Conservation (phyloP, 2,113 vertebrate genomes). For the Nothocercus julius region DNA sequence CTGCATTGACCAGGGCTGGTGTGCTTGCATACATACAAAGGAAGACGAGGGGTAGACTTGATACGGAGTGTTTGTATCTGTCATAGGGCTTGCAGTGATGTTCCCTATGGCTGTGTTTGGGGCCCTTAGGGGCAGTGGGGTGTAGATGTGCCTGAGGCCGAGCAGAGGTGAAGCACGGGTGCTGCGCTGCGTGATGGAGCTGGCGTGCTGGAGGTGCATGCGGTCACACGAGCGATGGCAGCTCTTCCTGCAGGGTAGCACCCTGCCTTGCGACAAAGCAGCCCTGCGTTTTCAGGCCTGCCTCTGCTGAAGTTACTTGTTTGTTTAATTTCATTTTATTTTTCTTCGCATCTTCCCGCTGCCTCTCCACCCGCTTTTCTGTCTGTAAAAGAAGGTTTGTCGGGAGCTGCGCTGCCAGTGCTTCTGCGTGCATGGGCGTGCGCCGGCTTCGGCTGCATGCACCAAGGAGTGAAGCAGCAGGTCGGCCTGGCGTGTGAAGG, state of each 20-base stretch:
- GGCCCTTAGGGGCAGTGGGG: neutral
- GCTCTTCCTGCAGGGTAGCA: neutral
- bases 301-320: neutral
- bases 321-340: too few species aligned
- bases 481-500: neutral
- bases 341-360: accelerated
- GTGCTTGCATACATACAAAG: neutral
- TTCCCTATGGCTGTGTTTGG: neutral
- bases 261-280: accelerated
- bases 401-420: neutral
- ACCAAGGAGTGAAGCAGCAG: neutral
- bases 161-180: neutral
- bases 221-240: neutral
- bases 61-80: neutral
- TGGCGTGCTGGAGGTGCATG: neutral
- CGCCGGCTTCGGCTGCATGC: neutral
- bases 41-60: neutral
- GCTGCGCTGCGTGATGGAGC: accelerated
- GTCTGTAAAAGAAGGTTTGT: neutral
- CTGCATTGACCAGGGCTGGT: neutral
- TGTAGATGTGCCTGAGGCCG: neutral
- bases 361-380: neutral
- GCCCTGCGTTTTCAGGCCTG: neutral
- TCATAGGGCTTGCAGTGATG: neutral
- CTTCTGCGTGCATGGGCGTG: neutral